A percentile compares a stretch with the other conserved stretches of the same genome.
phyloP scores from a whole-genome alignment of 2,113 vertebrate genomes.

The Leuciscus idus region DNA sequence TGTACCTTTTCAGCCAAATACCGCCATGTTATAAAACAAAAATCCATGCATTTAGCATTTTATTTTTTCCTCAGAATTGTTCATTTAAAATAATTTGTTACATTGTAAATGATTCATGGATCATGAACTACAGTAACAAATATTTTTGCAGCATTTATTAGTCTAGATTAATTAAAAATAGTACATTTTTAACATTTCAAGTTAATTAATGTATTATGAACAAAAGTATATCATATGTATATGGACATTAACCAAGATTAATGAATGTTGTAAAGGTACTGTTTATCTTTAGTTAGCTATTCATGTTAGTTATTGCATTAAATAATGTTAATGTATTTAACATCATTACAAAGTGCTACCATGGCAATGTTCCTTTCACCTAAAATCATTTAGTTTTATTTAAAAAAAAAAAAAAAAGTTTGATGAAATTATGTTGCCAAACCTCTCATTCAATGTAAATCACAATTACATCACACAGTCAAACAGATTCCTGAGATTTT shows the following conservation, averaged over 20 bases:
- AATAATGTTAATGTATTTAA: neutral
- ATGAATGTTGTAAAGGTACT: neutral
- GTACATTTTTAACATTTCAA: too few relatives aligned
- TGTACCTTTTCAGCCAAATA: neutral
- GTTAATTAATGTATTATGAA: too few relatives aligned
- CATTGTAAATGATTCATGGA: neutral
- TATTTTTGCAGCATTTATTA: neutral
- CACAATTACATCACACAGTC: neutral
- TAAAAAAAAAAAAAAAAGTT: too few relatives aligned
- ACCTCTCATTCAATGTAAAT: neutral
- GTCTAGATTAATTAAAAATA: neutral
- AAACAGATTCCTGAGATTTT: neutral
- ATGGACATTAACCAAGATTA: neutral
- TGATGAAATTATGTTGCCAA: neutral
- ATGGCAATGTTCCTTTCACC: neutral
- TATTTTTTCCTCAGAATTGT: neutral
- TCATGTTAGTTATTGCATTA: neutral
- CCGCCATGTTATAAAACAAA: neutral
- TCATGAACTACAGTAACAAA: too few relatives aligned
- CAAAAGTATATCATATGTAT: neutral
- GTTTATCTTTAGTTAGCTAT: neutral
- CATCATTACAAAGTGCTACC: neutral
- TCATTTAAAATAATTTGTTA: neutral
- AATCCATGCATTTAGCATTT: too few relatives aligned
- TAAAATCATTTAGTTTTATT: neutral